Conservation (phyloP, 2,888 invertebrate genomes). For the Lasioglossum morio region DNA sequence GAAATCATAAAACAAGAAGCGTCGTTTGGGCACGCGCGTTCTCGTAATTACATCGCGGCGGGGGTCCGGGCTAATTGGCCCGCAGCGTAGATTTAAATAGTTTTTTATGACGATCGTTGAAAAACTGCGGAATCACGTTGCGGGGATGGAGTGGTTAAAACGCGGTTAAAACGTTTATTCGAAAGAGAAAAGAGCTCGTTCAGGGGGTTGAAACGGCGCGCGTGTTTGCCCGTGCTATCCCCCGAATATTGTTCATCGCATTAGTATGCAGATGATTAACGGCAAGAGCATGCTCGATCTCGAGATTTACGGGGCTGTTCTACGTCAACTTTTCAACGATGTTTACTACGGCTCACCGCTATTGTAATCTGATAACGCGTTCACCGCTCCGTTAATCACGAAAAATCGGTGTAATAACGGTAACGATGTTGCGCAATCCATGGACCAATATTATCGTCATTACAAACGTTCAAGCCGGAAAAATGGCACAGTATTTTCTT, state of each 20-base stretch:
- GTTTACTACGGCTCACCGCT: not conserved
- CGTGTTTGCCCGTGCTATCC: not conserved
- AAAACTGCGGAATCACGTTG: not conserved
- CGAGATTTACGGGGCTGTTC: not conserved
- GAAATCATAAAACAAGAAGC: not conserved
- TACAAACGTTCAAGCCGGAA: not conserved
- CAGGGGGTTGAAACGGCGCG: not conserved
- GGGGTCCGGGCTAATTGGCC: not conserved
- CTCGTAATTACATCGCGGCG: not conserved
- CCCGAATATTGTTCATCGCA: not conserved
- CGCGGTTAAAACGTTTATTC: not conserved
- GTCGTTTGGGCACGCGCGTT: not conserved
- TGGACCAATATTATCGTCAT: not conserved
- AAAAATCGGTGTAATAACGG: not conserved
- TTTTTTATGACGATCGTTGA: not conserved
- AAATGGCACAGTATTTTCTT: not conserved
- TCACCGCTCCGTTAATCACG: not conserved
- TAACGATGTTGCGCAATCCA: not conserved
- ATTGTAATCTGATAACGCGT: not conserved
- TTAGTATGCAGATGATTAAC: not conserved
- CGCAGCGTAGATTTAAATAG: not conserved
- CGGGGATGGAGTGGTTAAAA: not conserved
- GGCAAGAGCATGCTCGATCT: not conserved
- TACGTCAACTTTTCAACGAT: slow-evolving; percentile 5
- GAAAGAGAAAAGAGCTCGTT: not conserved